Percentiles rank a stretch among this genome's conserved stretches.
phyloP scores from a whole-genome alignment of 2,113 vertebrate species.

The Antechinus stuartii region DNA sequence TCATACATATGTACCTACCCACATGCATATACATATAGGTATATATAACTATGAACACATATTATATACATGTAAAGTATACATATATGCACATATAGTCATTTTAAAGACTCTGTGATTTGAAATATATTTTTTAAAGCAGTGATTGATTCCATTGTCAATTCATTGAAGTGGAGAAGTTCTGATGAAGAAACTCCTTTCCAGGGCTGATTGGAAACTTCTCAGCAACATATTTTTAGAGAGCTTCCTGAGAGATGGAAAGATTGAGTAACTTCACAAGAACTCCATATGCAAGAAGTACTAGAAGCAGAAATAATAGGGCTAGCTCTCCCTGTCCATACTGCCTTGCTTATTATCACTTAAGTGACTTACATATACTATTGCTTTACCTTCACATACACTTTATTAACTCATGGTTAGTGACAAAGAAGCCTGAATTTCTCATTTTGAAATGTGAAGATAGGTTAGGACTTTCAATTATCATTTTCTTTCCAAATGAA shows the following conservation, averaged over 20 bases:
- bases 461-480: background rate
- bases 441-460: background rate
- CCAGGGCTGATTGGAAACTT: background rate
- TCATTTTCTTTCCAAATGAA: background rate
- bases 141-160: background rate
- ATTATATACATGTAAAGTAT: too few species aligned
- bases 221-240: background rate
- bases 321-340: background rate
- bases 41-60: background rate
- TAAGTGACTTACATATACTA: background rate
- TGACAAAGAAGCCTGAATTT: background rate
- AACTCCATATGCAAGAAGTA: background rate
- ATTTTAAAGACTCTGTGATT: background rate
- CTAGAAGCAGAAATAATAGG: background rate
- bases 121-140: background rate
- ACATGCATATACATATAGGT: background rate
- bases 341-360: background rate
- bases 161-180: background rate
- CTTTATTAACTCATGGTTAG: background rate
- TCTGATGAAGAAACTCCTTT: background rate
- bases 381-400: background rate
- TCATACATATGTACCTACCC: background rate
- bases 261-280: background rate
- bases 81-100: background rate
- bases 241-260: background rate